These are phyloP conservation scores for Hestina assimilis DNA, from an alignment of 1,140 invertebrate genomes.

Conservation along the genomic window DNA sequence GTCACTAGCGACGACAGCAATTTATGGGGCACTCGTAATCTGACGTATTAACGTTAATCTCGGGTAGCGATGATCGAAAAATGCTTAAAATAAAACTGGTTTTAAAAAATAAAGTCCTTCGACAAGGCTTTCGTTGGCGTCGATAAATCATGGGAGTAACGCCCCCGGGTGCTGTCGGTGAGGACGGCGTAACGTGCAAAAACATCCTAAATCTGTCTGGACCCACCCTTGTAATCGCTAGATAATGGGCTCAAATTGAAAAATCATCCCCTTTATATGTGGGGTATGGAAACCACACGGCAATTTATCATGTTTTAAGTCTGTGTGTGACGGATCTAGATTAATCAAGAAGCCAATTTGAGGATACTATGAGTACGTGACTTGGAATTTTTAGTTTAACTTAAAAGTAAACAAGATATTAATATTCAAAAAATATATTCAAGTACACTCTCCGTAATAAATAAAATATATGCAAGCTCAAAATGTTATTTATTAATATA, in stretches of 20 bases:
- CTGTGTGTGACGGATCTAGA: conserved; percentile 13
- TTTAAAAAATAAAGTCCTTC: conserved; percentile 38
- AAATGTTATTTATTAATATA: no score
- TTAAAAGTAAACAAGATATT: background rate
- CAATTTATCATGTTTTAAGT: conserved; percentile 27
- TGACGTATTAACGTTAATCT: conserved; percentile 24
- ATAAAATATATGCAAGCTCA: no score
- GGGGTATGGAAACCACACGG: conserved; percentile 9
- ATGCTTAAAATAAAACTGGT: conserved; percentile 38
- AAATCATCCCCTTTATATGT: conserved; percentile 37
- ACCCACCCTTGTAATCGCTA: conserved; percentile 45
- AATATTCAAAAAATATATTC: no score
- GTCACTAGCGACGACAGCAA: background rate
- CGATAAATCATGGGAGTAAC: conserved; percentile 38
- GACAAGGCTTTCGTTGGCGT: conserved; percentile 27
- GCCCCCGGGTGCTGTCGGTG: conserved; percentile 26
- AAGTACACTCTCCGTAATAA: no score
- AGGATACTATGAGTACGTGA: no score
- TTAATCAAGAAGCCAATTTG: conserved; percentile 14
- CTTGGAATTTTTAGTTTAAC: background rate
- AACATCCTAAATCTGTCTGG: conserved; percentile 44
- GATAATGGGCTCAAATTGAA: conserved; percentile 45
- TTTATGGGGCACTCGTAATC: background rate
- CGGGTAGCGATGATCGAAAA: conserved; percentile 32
- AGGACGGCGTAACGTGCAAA: conserved; percentile 30